Conservation (phyloP, 30 jellyfish, hydroid and myxozoan genomes). For the Mastigias papua region DNA sequence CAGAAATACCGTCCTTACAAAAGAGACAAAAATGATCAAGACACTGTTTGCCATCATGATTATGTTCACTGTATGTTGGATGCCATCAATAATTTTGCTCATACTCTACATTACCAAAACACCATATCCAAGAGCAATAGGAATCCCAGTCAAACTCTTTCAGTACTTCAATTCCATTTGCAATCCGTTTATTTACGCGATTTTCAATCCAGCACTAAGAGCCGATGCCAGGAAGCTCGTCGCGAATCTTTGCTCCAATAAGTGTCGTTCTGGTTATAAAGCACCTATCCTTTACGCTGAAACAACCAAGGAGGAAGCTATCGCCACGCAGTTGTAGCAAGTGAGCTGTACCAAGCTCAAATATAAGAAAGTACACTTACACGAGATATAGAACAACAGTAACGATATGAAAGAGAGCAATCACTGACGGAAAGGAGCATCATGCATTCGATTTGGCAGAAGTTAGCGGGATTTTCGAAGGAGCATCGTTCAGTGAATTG, state of each 20-base stretch:
- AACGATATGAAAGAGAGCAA: no score
- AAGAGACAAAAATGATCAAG: background rate
- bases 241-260: background rate
- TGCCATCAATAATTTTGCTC: background rate
- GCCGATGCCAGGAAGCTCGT: background rate
- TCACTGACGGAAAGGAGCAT: no score
- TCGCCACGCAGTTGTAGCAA: background rate
- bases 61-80: background rate
- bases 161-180: conserved; percentile 4
- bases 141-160: background rate
- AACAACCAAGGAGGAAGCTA: background rate
- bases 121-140: background rate
- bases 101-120: background rate
- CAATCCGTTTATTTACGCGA: conserved; percentile 10
- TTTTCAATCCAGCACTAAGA: background rate
- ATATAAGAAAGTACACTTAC: no score
- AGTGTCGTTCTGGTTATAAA: background rate
- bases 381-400: no score
- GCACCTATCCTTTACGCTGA: background rate
- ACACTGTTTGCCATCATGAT: background rate
- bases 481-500: no score
- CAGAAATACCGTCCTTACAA: background rate
- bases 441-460: no score
- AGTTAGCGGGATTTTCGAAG: no score
- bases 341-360: no score